Percentiles rank a stretch among this genome's conserved stretches.
These are phyloP conservation scores for Xestia c-nigrum DNA, from an alignment of 2,888 invertebrate genomes.

Conservation along the genomic window DNA sequence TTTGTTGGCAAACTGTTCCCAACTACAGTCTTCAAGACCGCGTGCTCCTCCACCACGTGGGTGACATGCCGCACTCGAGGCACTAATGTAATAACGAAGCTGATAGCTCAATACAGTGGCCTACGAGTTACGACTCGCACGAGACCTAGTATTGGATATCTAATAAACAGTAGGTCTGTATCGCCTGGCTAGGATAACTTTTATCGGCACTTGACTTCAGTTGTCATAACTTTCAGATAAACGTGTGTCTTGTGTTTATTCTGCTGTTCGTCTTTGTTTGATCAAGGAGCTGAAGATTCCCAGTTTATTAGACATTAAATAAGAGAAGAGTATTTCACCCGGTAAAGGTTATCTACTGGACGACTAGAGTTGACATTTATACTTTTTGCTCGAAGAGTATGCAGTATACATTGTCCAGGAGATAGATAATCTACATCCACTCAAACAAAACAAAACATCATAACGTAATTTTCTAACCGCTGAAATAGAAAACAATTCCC, in stretches of 20 bases:
- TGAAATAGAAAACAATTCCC: conserved; percentile 36
- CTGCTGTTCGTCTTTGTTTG: conserved; percentile 12
- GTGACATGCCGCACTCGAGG: conserved; percentile 49
- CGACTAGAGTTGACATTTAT: background rate
- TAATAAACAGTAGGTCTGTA: conserved; percentile 33
- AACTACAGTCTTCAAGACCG: conserved; percentile 74
- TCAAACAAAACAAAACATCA: conserved; percentile 13
- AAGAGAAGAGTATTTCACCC: background rate
- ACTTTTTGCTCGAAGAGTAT: background rate
- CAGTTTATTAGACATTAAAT: background rate
- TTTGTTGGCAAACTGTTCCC: conserved; percentile 86
- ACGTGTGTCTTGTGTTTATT: conserved; percentile 30
- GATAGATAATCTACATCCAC: background rate
- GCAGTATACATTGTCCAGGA: background rate
- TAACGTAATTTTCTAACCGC: conserved; percentile 1
- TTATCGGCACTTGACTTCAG: conserved; percentile 32
- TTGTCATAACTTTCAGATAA: conserved; percentile 40
- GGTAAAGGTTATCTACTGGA: background rate
- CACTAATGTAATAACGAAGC: conserved; percentile 49
- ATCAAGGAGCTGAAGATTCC: conserved; percentile 5
- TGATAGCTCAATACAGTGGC: conserved; percentile 34
- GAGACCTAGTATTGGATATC: conserved; percentile 27
- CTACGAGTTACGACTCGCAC: background rate
- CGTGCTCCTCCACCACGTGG: conserved; percentile 69
- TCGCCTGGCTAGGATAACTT: conserved; percentile 16